Conservation (phyloP, 2,113 vertebrate species). For the Melanocharis versteri region DNA sequence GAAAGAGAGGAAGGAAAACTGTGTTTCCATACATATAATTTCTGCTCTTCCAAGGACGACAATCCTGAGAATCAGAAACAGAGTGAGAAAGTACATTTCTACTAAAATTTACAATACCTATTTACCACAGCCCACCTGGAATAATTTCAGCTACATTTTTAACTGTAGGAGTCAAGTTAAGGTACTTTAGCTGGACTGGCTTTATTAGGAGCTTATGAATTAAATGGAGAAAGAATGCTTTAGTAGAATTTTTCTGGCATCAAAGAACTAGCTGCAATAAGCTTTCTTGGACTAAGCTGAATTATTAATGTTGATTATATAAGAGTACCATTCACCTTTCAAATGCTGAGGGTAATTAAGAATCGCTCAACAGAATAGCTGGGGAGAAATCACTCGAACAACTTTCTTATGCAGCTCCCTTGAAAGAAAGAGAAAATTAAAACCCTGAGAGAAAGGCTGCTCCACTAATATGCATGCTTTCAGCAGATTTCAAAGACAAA, state of each 20-base stretch:
- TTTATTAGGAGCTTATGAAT: constrained; percentile 5
- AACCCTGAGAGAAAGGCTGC: neutral
- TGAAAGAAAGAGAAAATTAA: neutral
- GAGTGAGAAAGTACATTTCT: neutral
- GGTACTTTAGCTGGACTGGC: neutral
- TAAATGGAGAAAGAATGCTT: neutral
- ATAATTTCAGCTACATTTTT: neutral
- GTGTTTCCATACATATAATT: neutral
- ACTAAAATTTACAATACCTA: neutral
- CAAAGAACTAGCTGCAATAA: constrained; percentile 15
- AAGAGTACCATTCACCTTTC: constrained; percentile 60
- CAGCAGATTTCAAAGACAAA: neutral
- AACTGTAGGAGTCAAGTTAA: neutral
- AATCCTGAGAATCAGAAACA: neutral
- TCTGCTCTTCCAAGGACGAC: neutral
- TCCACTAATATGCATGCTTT: neutral
- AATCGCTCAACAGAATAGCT: neutral
- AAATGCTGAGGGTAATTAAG: constrained; percentile 44
- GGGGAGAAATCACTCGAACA: neutral
- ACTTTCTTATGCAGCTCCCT: neutral
- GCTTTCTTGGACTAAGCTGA: constrained; percentile 14
- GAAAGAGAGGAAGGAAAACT: neutral
- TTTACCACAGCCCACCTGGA: neutral
- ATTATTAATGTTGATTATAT: constrained; percentile 56
- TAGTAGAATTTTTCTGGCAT: neutral